Evolutionary conservation across 2,888 invertebrate genomes (phyloP).

Genomic region (Syrista parreyssii): DNA sequence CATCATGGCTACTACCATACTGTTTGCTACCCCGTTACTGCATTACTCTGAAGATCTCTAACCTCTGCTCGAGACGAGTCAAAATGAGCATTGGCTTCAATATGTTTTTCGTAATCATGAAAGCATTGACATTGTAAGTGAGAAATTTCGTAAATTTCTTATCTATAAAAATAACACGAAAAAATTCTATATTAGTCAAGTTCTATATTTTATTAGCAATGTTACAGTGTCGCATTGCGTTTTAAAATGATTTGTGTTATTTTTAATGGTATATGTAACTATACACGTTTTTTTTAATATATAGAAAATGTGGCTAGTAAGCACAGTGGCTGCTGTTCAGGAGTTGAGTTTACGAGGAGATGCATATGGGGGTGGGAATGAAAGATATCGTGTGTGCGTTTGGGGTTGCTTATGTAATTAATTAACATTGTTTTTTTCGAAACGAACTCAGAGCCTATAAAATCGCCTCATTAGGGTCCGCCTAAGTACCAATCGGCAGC

Average conservation of each 20-base stretch:
- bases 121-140: background rate
- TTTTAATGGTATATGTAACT: background rate
- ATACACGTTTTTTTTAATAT: background rate
- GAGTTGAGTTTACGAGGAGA: background rate
- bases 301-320: background rate
- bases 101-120: background rate
- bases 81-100: background rate
- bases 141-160: background rate
- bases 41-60: background rate
- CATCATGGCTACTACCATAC: slow-evolving; percentile 42
- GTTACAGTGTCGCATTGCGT: background rate
- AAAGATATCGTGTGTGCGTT: slow-evolving; percentile 2
- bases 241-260: background rate
- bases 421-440: slow-evolving; percentile 42
- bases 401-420: slow-evolving; percentile 34
- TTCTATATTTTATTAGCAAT: background rate
- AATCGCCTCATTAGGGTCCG: slow-evolving; percentile 52
- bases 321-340: background rate
- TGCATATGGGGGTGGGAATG: slow-evolving; percentile 6
- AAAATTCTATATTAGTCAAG: background rate
- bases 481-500: slow-evolving; percentile 43
- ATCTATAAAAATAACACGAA: background rate
- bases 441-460: slow-evolving; percentile 42
- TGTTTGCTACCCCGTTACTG: slow-evolving; percentile 43
- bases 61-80: background rate